Percentiles rank a stretch among this genome's conserved stretches.
These are phyloP conservation scores for Litocranius walleri DNA, from an alignment of 2,113 vertebrate genomes.

Conservation along the genomic window DNA sequence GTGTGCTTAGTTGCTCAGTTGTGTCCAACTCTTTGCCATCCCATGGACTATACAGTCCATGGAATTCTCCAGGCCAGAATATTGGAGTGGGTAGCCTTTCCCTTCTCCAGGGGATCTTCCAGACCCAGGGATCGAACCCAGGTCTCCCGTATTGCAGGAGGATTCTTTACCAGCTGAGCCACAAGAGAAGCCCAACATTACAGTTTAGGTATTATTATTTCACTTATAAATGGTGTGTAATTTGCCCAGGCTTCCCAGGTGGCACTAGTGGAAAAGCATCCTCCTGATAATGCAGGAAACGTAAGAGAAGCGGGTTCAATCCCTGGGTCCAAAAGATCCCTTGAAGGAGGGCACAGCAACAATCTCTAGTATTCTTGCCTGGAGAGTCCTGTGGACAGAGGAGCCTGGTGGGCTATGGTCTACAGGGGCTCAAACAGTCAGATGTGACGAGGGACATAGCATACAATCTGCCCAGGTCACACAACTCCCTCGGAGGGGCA, in stretches of 20 bases:
- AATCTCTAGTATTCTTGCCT: background rate
- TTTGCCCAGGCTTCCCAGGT: background rate
- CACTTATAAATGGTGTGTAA: background rate
- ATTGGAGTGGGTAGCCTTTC: background rate
- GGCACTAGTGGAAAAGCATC: background rate
- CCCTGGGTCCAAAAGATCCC: background rate
- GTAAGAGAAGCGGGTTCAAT: background rate
- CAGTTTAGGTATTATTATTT: background rate
- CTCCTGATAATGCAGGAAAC: background rate
- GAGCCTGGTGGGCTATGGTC: background rate
- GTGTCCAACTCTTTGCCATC: background rate
- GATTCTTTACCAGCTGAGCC: background rate
- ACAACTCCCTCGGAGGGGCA: background rate
- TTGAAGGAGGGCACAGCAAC: background rate
- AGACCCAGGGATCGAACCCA: background rate
- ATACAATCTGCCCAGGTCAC: background rate
- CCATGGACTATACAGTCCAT: background rate
- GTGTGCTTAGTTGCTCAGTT: background rate
- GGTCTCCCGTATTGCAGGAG: background rate
- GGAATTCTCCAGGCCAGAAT: background rate
- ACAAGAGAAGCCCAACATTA: background rate
- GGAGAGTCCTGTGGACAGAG: background rate
- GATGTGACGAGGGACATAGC: background rate
- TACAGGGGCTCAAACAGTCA: accelerated
- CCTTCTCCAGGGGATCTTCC: background rate